phyloP scores from a whole-genome alignment of 2,888 invertebrate species.

The Reticulitermes lucifugus region DNA sequence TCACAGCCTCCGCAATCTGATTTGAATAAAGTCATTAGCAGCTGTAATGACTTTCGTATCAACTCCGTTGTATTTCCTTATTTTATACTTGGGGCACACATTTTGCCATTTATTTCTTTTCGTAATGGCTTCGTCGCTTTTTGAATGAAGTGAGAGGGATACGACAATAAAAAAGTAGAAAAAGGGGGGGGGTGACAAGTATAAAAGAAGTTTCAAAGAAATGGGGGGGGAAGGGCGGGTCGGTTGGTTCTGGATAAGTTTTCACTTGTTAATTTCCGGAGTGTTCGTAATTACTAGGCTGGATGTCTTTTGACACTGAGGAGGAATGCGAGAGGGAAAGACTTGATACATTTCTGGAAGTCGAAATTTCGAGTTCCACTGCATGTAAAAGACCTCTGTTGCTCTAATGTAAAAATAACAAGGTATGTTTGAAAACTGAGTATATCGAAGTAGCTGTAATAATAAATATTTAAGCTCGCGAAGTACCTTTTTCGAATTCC shows the following conservation, averaged over 20 bases:
- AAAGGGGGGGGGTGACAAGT: neutral
- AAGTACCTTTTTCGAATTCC: no score
- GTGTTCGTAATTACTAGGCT: conserved; percentile 50
- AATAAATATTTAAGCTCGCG: no score
- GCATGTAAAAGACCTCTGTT: no score
- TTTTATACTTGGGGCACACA: conserved; percentile 19
- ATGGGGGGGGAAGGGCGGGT: neutral
- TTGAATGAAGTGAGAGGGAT: conserved; percentile 27
- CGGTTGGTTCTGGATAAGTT: conserved; percentile 36
- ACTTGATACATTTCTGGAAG: conserved; percentile 52
- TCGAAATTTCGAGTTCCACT: conserved; percentile 6
- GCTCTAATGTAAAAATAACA: no score
- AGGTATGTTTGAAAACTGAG: no score
- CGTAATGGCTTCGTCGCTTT: conserved; percentile 45
- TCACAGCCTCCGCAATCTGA: conserved; percentile 32
- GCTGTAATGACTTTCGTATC: conserved; percentile 41
- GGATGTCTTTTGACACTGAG: conserved; percentile 2
- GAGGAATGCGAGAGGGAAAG: conserved; percentile 20
- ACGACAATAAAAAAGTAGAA: neutral
- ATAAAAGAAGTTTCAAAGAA: conserved; percentile 17
- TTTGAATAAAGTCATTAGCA: conserved; percentile 50
- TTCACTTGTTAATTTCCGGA: conserved; percentile 53
- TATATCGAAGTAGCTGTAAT: no score
- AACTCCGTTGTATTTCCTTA: conserved; percentile 37
- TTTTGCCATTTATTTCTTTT: conserved; percentile 46